phyloP scores from a whole-genome alignment of 37 sponge, comb jelly and placozoan species.

The Aplysina aerophoba region DNA sequence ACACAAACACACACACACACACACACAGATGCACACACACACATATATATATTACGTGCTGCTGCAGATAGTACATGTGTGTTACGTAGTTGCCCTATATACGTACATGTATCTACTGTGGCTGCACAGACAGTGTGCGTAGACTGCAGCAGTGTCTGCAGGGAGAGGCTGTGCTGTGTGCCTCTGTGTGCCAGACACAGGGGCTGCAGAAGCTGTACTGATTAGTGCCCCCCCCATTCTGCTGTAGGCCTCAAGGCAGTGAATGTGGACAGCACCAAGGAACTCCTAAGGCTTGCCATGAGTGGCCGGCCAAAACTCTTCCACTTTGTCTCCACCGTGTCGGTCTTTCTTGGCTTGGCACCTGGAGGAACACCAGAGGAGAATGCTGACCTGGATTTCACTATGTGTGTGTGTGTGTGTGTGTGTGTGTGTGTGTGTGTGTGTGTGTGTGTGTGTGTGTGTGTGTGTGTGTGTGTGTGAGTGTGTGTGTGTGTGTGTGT shows the following conservation, averaged over 20 bases:
- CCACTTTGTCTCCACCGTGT: slow-evolving; percentile 55
- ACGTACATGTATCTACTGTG: too few species aligned
- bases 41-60: background rate
- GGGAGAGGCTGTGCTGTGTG: too few species aligned
- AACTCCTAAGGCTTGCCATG: slow-evolving; percentile 30
- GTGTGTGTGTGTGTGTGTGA: background rate
- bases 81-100: too few species aligned
- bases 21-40: background rate
- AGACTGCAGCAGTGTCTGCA: too few species aligned
- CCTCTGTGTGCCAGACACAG: too few species aligned
- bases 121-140: too few species aligned
- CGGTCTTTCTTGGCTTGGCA: slow-evolving; percentile 34
- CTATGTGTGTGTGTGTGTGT: slow-evolving; percentile 18
- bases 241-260: slow-evolving; percentile 33
- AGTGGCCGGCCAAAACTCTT: slow-evolving; percentile 41
- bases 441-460: slow-evolving; percentile 27
- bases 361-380: background rate
- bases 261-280: slow-evolving; percentile 60
- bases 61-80: too few species aligned
- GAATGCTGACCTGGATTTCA: background rate
- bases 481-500: too few species aligned
- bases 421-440: slow-evolving; percentile 22
- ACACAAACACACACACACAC: background rate
- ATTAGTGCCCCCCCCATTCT: too few species aligned
- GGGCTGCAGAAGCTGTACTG: too few species aligned